phyloP scores from a whole-genome alignment of 2,797 vertebrate species.

The Emys orbicularis region DNA sequence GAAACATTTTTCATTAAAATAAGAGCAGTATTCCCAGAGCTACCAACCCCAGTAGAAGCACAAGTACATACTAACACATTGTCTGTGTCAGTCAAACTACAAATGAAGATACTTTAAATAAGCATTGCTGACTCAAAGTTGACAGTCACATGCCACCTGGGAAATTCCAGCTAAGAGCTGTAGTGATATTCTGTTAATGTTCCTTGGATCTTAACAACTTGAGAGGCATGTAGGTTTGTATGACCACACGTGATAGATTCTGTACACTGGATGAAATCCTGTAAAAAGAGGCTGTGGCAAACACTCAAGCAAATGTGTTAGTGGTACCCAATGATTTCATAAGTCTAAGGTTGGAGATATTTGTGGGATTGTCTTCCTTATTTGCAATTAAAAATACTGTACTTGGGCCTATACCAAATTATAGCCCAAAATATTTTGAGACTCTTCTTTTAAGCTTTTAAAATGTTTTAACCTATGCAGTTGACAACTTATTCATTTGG shows the following conservation, averaged over 20 bases:
- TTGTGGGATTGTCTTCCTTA: not conserved
- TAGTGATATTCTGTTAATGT: not conserved
- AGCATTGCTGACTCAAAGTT: not conserved
- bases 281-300: not conserved
- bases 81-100: not conserved
- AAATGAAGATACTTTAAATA: conserved; percentile 52
- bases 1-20: not conserved
- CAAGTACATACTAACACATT: not conserved
- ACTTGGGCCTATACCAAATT: not conserved
- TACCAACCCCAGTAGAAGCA: not conserved
- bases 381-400: not conserved
- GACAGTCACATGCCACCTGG: not conserved
- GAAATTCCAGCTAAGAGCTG: conserved; percentile 32
- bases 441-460: not conserved
- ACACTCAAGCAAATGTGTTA: not conserved
- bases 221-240: not conserved
- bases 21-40: fast-evolving
- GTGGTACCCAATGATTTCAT: not conserved
- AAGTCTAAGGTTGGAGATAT: conserved; percentile 18
- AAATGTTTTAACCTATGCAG: not conserved
- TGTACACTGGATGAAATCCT: conserved; percentile 8
- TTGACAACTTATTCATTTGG: not conserved
- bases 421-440: not conserved
- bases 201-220: conserved; percentile 39
- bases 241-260: not conserved